Percentiles rank a stretch among this genome's conserved stretches.
Conservation (phyloP, 1,140 invertebrate species). For the Tetramorium alpestre region DNA sequence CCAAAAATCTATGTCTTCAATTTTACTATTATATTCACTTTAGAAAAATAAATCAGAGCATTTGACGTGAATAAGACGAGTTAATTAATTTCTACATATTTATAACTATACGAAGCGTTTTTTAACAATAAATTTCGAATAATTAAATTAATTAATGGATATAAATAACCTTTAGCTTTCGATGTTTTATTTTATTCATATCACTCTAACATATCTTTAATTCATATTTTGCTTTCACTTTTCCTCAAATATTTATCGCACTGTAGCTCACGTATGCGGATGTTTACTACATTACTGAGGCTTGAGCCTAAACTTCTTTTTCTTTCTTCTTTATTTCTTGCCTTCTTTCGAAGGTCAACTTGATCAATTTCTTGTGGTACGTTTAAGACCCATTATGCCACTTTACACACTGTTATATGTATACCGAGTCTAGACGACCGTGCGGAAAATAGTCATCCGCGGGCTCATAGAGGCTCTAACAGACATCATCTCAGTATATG, state of each 20-base stretch:
- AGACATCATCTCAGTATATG: background rate
- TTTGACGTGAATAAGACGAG: background rate
- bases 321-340: too few relatives aligned
- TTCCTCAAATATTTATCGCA: background rate
- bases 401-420: too few relatives aligned
- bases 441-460: background rate
- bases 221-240: background rate
- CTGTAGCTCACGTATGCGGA: too few relatives aligned
- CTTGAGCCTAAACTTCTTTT: too few relatives aligned
- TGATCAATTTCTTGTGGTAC: too few relatives aligned
- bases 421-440: background rate
- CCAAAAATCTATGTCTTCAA: background rate
- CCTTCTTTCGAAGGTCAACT: too few relatives aligned
- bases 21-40: background rate
- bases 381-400: too few relatives aligned
- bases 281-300: too few relatives aligned
- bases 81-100: background rate
- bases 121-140: background rate
- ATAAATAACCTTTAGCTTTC: background rate
- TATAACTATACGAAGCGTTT: background rate
- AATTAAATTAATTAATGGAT: background rate
- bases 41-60: too few relatives aligned
- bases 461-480: background rate
- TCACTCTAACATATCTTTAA: background rate
- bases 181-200: background rate